phyloP scores from a whole-genome alignment of 2,888 invertebrate genomes.

The Diarsia rubi region DNA sequence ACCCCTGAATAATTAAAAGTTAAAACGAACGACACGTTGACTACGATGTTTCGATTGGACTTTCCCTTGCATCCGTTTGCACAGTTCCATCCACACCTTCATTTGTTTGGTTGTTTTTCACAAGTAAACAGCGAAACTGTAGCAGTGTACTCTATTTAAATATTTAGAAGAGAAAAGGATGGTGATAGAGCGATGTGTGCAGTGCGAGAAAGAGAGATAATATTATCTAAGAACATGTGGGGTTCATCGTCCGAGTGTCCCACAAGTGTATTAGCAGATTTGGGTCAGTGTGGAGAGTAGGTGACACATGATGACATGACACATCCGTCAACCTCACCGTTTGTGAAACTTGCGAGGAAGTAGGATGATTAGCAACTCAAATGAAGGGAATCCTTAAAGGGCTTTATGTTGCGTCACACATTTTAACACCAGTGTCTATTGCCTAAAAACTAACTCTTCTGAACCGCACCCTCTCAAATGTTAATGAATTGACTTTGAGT shows the following conservation, averaged over 20 bases:
- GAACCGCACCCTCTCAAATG: neutral
- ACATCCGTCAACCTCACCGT: conserved; percentile 62
- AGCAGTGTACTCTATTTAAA: conserved; percentile 47
- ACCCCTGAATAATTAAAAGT: neutral
- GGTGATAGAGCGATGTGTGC: neutral
- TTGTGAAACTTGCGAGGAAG: conserved; percentile 41
- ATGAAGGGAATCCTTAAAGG: conserved; percentile 25
- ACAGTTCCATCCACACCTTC: conserved; percentile 23
- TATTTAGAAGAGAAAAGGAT: conserved; percentile 50
- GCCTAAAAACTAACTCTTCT: neutral
- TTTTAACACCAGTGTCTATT: neutral
- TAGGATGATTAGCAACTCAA: conserved; percentile 36
- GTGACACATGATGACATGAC: conserved; percentile 67
- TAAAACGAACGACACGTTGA: too few species aligned
- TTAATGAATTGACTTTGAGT: neutral
- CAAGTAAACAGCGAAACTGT: conserved; percentile 33
- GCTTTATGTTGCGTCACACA: conserved; percentile 4
- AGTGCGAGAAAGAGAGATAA: conserved; percentile 35
- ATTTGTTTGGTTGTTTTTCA: conserved; percentile 43
- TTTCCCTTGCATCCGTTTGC: conserved; percentile 21
- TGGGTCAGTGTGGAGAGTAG: conserved; percentile 67
- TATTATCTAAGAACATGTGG: conserved; percentile 61
- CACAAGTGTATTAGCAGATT: conserved; percentile 62
- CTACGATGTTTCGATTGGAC: neutral
- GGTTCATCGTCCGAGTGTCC: conserved; percentile 67